Evolutionary conservation across 2,888 invertebrate species (phyloP).

Genomic region (Agrochola macilenta): DNA sequence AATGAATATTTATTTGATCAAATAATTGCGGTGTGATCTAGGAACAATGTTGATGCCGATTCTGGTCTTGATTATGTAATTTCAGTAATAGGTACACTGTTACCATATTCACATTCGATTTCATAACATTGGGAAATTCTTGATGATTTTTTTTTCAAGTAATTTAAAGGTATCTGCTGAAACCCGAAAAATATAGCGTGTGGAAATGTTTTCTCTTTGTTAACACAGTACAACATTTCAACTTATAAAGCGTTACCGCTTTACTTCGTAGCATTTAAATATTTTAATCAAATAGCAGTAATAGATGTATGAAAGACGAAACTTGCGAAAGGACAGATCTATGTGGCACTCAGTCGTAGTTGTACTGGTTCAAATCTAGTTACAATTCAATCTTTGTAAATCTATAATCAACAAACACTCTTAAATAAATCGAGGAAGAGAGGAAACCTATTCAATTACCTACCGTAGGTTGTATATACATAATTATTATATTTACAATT

Average conservation of each 20-base stretch:
- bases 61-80: background rate
- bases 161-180: background rate
- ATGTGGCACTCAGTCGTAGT: background rate
- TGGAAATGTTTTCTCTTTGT: background rate
- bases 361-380: conserved; percentile 15
- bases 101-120: background rate
- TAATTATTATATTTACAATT: conserved; percentile 72
- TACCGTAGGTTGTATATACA: conserved; percentile 70
- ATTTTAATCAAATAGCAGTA: background rate
- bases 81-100: background rate
- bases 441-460: conserved; percentile 30
- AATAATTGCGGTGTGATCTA: background rate
- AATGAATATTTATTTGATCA: background rate
- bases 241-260: background rate
- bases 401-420: conserved; percentile 1
- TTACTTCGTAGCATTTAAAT: background rate
- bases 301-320: background rate
- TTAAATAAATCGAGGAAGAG: conserved; percentile 33
- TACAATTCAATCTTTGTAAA: conserved; percentile 10
- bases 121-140: background rate
- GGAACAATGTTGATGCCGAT: background rate
- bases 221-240: background rate
- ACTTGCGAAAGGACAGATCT: background rate
- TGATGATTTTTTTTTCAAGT: background rate
- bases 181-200: background rate